phyloP scores from a whole-genome alignment of 2,888 invertebrate species.

The Timandra comae region DNA sequence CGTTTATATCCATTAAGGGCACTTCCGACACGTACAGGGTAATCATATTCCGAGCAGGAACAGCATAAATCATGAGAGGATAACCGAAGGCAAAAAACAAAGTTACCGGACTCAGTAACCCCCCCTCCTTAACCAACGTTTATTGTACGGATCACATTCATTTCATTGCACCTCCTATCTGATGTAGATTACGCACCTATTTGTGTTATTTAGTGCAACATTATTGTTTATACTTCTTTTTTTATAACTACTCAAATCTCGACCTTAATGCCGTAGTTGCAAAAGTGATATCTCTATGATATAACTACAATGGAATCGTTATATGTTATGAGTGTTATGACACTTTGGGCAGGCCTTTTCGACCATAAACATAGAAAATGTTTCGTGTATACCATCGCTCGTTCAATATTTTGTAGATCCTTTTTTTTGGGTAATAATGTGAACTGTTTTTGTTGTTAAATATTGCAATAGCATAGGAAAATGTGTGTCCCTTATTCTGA shows the following conservation, averaged over 20 bases:
- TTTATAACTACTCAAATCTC: slow-evolving; percentile 4
- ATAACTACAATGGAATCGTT: slow-evolving; percentile 1
- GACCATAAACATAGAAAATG: slow-evolving; percentile 19
- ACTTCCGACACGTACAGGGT: slow-evolving; percentile 64
- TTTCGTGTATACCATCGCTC: slow-evolving; percentile 15
- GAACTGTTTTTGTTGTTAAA: not conserved
- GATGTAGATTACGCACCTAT: slow-evolving; percentile 36
- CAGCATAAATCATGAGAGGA: slow-evolving; percentile 66
- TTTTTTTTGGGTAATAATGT: slow-evolving; percentile 2
- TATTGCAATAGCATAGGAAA: slow-evolving; percentile 3
- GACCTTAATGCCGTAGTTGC: slow-evolving; percentile 4
- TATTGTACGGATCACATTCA: slow-evolving; percentile 55
- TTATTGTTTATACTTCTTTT: slow-evolving; percentile 9
- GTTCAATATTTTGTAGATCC: slow-evolving; percentile 11
- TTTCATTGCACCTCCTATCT: slow-evolving; percentile 46
- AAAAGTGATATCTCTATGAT: slow-evolving; percentile 5
- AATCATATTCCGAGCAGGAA: slow-evolving; percentile 69
- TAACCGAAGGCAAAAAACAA: slow-evolving; percentile 62
- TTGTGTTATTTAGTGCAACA: slow-evolving; percentile 24
- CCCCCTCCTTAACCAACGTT: slow-evolving; percentile 55
- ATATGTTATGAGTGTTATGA: slow-evolving; percentile 15
- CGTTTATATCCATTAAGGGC: slow-evolving; percentile 72
- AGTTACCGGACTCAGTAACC: slow-evolving; percentile 41
- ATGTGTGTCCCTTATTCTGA: not conserved
- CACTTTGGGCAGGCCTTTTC: slow-evolving; percentile 14